These are phyloP conservation scores for Eupithecia centaureata DNA, from an alignment of 2,888 invertebrate species.

Conservation along the genomic window DNA sequence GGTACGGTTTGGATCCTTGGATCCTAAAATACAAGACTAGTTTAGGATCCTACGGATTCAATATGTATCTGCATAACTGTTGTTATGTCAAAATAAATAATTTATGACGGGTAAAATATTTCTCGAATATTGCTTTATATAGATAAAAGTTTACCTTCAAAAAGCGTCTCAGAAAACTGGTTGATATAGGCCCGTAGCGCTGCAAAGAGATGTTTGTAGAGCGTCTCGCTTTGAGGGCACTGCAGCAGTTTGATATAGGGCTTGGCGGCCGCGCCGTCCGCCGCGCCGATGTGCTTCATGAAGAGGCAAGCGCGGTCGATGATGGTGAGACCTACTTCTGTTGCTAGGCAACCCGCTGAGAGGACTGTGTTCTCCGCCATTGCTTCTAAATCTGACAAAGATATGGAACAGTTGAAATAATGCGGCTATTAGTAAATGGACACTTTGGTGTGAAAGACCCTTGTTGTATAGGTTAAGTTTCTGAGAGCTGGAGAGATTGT, in stretches of 20 bases:
- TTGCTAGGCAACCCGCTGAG: constrained; percentile 86
- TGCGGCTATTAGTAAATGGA: too few species aligned
- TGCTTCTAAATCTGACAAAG: constrained; percentile 67
- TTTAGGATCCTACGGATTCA: too few species aligned
- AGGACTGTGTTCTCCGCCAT: constrained; percentile 74
- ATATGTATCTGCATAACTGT: too few species aligned
- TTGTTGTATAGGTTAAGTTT: too few species aligned
- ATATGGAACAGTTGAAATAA: background rate
- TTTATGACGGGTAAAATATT: too few species aligned
- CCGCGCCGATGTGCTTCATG: constrained; percentile 90
- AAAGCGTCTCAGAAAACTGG: constrained; percentile 92
- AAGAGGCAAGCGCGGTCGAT: constrained; percentile 94
- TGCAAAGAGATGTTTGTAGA: constrained; percentile 96
- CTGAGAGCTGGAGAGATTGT: too few species aligned
- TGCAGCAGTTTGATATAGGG: constrained; percentile 94
- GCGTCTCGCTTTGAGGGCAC: constrained; percentile 94
- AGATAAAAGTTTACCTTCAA: constrained; percentile 85
- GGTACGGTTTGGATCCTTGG: too few species aligned
- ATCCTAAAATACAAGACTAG: too few species aligned
- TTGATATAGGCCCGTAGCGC: constrained; percentile 96
- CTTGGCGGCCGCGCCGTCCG: constrained; percentile 92
- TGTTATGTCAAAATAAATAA: too few species aligned
- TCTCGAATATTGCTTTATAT: background rate
- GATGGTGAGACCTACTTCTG: constrained; percentile 94
- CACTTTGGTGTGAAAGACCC: too few species aligned